These are phyloP conservation scores for Calypte anna DNA, from an alignment of 2,113 vertebrate species.

Conservation along the genomic window DNA sequence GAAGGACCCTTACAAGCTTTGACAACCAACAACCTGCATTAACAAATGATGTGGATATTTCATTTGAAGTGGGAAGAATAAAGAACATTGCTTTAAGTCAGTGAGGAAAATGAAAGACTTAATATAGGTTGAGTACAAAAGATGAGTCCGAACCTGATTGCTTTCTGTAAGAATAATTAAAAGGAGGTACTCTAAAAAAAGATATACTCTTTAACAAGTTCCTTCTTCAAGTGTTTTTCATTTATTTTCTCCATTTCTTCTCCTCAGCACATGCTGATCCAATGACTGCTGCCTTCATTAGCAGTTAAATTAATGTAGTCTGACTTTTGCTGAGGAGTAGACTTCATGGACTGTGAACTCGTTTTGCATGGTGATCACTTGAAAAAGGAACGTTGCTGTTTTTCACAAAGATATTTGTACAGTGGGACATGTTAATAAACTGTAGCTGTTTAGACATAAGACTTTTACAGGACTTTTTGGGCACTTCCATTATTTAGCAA, in stretches of 20 bases:
- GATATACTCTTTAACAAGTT: neutral
- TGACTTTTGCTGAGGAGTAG: neutral
- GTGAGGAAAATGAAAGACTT: constrained; percentile 62
- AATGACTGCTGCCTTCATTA: neutral
- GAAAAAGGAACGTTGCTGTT: neutral
- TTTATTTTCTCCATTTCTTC: constrained; percentile 8
- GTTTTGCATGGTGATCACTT: neutral
- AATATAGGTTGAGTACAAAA: constrained; percentile 56
- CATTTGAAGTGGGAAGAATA: constrained; percentile 71
- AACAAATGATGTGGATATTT: constrained; percentile 68
- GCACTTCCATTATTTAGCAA: neutral
- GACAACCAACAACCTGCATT: constrained; percentile 59
- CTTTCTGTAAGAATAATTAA: constrained; percentile 59
- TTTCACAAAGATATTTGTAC: neutral
- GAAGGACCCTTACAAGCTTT: constrained; percentile 56
- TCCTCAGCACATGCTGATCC: neutral
- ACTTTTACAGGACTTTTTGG: neutral
- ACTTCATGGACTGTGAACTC: neutral
- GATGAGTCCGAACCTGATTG: constrained; percentile 49
- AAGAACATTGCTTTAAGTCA: constrained; percentile 54
- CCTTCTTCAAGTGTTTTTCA: constrained; percentile 12
- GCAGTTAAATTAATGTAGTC: neutral
- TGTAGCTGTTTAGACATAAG: neutral
- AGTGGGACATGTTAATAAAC: neutral
- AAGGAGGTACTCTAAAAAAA: constrained; percentile 19